Evolutionary conservation across 2,888 invertebrate species (phyloP).

Genomic region (Acanthoscelides obtectus): DNA sequence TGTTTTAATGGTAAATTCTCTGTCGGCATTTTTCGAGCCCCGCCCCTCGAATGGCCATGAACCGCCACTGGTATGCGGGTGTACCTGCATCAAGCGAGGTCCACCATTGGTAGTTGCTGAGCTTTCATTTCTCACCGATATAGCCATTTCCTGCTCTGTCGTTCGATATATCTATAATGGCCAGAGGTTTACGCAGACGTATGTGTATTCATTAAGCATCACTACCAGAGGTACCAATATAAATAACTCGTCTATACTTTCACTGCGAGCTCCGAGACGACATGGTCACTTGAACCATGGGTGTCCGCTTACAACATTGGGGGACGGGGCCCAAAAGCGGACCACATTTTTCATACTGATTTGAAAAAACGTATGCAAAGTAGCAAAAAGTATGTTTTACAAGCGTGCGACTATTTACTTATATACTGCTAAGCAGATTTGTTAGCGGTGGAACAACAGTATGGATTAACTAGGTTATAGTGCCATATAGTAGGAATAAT

Average conservation of each 20-base stretch:
- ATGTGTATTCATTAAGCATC: background rate
- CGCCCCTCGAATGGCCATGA: background rate
- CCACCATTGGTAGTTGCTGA: background rate
- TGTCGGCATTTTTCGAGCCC: background rate
- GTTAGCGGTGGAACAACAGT: too few relatives aligned
- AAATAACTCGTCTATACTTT: background rate
- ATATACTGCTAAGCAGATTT: too few relatives aligned
- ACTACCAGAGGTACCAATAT: background rate
- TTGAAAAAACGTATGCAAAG: too few relatives aligned
- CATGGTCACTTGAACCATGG: background rate
- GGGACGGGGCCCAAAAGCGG: too few relatives aligned
- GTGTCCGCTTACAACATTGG: background rate
- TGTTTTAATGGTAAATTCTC: background rate
- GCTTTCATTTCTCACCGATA: background rate
- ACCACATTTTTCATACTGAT: too few relatives aligned
- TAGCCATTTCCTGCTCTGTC: background rate
- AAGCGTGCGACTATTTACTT: too few relatives aligned
- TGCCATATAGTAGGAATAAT: too few relatives aligned
- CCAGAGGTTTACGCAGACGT: background rate
- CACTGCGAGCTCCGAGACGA: background rate
- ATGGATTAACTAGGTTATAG: too few relatives aligned
- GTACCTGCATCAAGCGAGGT: background rate
- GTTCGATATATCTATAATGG: background rate
- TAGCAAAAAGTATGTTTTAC: too few relatives aligned
- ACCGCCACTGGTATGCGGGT: background rate